Base-by-base conservation (phyloP, 2,113 vertebrate genomes). In the Stomatorhinus ivindoensis region DNA sequence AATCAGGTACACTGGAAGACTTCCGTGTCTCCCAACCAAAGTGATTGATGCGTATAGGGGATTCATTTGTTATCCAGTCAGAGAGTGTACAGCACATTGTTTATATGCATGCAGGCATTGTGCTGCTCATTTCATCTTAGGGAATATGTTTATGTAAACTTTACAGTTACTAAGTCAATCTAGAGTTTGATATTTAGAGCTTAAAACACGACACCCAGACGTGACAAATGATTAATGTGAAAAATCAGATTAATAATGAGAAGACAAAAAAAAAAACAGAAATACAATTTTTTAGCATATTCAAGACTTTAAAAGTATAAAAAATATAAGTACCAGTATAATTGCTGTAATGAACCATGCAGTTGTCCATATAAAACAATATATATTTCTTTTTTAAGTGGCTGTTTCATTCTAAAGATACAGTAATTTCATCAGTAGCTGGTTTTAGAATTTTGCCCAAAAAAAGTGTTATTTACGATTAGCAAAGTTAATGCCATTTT, bases 31-130 rank as follows among this genome's bases (percentile, higher is more conserved):
- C 46, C 24, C 83, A 48, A 47, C 11, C 27, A 85, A 85, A 85
- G 83, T 85, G 83, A 85, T 85, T 85, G 83, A 85, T 85, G 83
- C 10, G 21, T 48, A 50, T 24, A 27, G 10, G 46, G 24, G 10
- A n/a, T 48, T 47, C 83, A 85, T 85, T 85, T 85, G 83, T 85
- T 85, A 85, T 85, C 46, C 83, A 85, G 83, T 85, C 83, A 85
- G 83, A n/a, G 8, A 48, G 46, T n/a, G 46, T 48, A 85, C 27
- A n/a, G 17, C 50, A 10, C 24, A 27, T 50, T 85, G 2, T 84
- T 17, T 11, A 10, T 84, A 17, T n/a, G 46, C 46, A 85, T 13
- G n/a, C 83, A 47, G 10, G 24, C 83, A 85, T 48, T 35, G 65
- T 73, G 27, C 31, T 35, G 3, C 27, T 73, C 27, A 35, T 15